phyloP scores from a whole-genome alignment of 2,888 invertebrate species.

The Nipponacmea schrenckii region DNA sequence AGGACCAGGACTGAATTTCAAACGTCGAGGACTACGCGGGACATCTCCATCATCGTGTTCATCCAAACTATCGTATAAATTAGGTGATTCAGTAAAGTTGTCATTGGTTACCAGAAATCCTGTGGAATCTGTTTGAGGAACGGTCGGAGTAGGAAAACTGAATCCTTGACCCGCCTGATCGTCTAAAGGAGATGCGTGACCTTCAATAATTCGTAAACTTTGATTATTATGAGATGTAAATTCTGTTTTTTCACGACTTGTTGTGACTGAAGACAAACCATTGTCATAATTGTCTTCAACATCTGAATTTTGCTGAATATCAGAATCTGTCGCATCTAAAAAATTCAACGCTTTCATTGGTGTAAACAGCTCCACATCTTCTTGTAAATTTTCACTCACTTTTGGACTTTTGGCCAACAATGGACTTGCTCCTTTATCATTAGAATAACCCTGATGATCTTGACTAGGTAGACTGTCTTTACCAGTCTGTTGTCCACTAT shows the following conservation, averaged over 20 bases:
- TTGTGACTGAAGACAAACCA: background rate
- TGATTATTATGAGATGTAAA: constrained; percentile 26
- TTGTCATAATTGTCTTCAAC: constrained; percentile 7
- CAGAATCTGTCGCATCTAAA: constrained; percentile 28
- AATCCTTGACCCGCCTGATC: constrained; percentile 1
- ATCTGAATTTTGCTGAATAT: constrained; percentile 9
- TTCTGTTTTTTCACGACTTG: background rate
- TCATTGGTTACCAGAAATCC: background rate
- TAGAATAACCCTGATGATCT: background rate
- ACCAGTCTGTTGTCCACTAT: background rate
- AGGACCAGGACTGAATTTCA: background rate
- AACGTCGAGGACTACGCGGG: background rate
- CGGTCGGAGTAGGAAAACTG: background rate
- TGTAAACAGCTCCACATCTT: constrained; percentile 30
- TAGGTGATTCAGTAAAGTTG: constrained; percentile 18
- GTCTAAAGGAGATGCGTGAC: constrained; percentile 33
- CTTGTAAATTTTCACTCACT: constrained; percentile 13
- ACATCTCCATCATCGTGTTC: constrained; percentile 25
- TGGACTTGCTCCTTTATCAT: constrained; percentile 11
- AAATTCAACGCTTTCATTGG: constrained; percentile 32
- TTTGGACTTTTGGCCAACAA: constrained; percentile 1
- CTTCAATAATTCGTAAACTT: constrained; percentile 37
- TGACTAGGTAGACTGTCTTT: background rate
- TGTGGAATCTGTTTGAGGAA: background rate
- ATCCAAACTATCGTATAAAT: constrained; percentile 38